Evolutionary conservation across 2,888 invertebrate species (phyloP), one percentile per base, ranked within the genome.

Genomic region (Epirrita christyi): DNA sequence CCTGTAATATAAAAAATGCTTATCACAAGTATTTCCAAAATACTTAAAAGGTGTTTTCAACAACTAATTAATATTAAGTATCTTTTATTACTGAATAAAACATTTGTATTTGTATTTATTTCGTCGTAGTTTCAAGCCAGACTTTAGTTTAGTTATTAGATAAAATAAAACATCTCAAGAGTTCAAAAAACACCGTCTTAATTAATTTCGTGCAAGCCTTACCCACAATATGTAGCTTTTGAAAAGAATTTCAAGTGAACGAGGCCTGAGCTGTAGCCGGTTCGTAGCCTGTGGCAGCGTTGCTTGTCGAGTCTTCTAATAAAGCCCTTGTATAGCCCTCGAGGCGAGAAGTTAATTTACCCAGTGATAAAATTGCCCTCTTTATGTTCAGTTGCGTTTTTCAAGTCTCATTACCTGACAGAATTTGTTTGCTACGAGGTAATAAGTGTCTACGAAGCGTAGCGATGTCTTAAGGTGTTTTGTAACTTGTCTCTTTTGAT

Each of bases 301-400:
- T 36, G 55, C 46, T 53, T 44, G 62, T 56, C 55, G 59, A 59
- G 63, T 48, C 55, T 55, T 63, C 73, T 77, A 76, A 80, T 80
- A 80, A 79, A 76, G 67, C 65, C 56, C 64, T 65, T 64, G 66
- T 66, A 61, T 65, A 68, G 67, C 71, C 63, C 70, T 72, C 67
- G 54, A 72, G 70, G 63, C 64, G 70, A 68, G 64, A 65, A 76
- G 71, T 75, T 78, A 73, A 79, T 77, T 79, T 75, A 61, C 73
- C 59, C 70, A 59, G 66, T 68, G 63, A 75, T 73, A 71, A 77
- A 75, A 73, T 78, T 72, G 70, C 68, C 68, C 67, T 75, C 69
- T 72, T 70, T 67, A 70, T 64, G 63, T 65, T 62, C 65, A 63
- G 67, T 60, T 70, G 74, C 65, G 68, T 76, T 75, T 73, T 76